Evolutionary conservation across 2,797 vertebrate genomes (phyloP).

Genomic region (Dallia pectoralis): DNA sequence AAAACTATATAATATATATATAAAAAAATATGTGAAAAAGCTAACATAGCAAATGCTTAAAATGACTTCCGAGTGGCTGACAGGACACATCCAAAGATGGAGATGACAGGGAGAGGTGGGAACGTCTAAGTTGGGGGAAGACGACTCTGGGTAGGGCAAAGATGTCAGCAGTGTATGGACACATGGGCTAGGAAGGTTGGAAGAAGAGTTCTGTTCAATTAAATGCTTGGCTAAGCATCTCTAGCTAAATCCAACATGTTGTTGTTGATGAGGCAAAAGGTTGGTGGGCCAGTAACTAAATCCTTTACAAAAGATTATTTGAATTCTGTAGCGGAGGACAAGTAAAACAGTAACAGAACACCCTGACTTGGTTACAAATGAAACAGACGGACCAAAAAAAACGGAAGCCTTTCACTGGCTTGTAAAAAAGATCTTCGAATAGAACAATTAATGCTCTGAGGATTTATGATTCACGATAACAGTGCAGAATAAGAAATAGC

Average conservation of each 20-base stretch:
- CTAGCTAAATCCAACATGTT: background rate
- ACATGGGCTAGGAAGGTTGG: background rate
- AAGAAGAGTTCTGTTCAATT: background rate
- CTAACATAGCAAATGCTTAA: slow-evolving; percentile 27
- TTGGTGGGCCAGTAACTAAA: background rate
- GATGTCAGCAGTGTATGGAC: slow-evolving; percentile 4
- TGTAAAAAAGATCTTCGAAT: too few species aligned
- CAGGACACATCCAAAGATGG: slow-evolving; percentile 7
- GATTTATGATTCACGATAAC: background rate
- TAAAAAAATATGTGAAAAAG: too few species aligned
- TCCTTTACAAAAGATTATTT: slow-evolving; percentile 8
- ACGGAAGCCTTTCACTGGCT: background rate
- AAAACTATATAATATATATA: too few species aligned
- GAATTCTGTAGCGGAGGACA: background rate
- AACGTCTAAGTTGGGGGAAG: background rate
- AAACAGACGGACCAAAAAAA: background rate
- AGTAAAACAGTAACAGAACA: background rate
- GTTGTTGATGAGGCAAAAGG: background rate
- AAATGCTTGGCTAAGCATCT: background rate
- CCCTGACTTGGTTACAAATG: background rate
- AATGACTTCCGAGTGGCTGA: slow-evolving; percentile 21
- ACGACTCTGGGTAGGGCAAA: background rate
- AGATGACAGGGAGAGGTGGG: background rate
- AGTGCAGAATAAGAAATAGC: background rate
- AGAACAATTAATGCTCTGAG: background rate